Evolutionary conservation across 1,140 invertebrate genomes (phyloP), one percentile per base, ranked within the genome.

Genomic region (Bombus cullumanus): DNA sequence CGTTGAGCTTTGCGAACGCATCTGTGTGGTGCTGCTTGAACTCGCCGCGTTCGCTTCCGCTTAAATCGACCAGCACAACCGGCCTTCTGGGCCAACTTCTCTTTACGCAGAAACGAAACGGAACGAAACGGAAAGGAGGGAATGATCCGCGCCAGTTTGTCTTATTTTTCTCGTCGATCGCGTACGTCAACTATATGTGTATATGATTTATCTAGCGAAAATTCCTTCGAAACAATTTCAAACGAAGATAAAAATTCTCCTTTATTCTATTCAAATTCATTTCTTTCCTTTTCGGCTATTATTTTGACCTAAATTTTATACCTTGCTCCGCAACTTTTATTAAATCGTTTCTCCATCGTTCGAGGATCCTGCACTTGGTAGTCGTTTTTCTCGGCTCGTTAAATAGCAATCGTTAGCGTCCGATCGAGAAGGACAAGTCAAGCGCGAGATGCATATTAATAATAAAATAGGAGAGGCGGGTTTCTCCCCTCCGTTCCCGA

Each of bases 1-100:
- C 89, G 90, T 91, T 88, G 88, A 86, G 86, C 90, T 74, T 75
- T 69, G 85, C 71, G 84, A 88, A 91, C 86, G 90, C 84, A 88
- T 91, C 90, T 89, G 86, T 89, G 88, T 88, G 47, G 77, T 43
- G 69, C 22, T 83, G 53, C 72, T 86, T 74, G 86, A 84, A 88
- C 68, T 71, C 75, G 57, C 13, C 76, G 78, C 75, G 75, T 89
- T 82, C 76, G 86, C 78, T 85, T 90, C 79, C 86, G 86, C 86
- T 90, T 88, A 87, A 90, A 90, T 90, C 88, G 89, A 90, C 68
- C 88, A 74, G 68, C 88, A 62, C 72, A 43, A 77, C 37, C 73
- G 37, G 8, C 62, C 71, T 41, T 10, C 47, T 22, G 62, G 89
- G 68, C 81, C 74, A 84, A 84, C 66, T 84, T 83, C 75, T 68